These are phyloP conservation scores for Bombyx mandarina DNA, from an alignment of 1,140 invertebrate species.

Conservation along the genomic window DNA sequence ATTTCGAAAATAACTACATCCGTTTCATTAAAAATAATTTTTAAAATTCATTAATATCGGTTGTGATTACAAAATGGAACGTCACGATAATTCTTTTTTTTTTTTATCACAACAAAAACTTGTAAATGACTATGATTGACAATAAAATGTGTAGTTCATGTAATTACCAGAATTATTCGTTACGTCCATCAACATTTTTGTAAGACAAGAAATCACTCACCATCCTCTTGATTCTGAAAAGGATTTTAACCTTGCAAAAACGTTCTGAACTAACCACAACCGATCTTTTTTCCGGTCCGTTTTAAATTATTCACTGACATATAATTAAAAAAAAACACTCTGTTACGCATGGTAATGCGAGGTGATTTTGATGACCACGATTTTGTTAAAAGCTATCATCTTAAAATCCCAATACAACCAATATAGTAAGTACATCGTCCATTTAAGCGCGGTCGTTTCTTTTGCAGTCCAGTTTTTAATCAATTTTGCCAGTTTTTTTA, in stretches of 20 bases:
- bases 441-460: constrained; percentile 30
- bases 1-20: not conserved
- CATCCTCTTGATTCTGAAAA: constrained; percentile 63
- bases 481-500: constrained; percentile 48
- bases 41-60: constrained; percentile 7
- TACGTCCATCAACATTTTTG: constrained; percentile 51
- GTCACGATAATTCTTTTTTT: constrained; percentile 29
- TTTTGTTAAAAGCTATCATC: too few relatives aligned
- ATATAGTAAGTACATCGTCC: constrained; percentile 4
- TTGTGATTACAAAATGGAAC: constrained; percentile 35
- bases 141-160: constrained; percentile 3
- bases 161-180: constrained; percentile 32
- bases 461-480: constrained; percentile 40
- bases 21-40: not conserved
- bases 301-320: constrained; percentile 1
- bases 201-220: constrained; percentile 57
- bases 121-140: not conserved
- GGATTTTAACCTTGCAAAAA: constrained; percentile 55
- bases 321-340: not conserved
- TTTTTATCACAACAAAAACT: not conserved
- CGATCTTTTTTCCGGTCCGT: constrained; percentile 8
- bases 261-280: constrained; percentile 42
- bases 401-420: too few relatives aligned
- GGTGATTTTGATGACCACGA: too few relatives aligned
- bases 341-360: not conserved